Evolutionary conservation across 2,888 invertebrate species (phyloP).

Genomic region (Amphipoea oculea): DNA sequence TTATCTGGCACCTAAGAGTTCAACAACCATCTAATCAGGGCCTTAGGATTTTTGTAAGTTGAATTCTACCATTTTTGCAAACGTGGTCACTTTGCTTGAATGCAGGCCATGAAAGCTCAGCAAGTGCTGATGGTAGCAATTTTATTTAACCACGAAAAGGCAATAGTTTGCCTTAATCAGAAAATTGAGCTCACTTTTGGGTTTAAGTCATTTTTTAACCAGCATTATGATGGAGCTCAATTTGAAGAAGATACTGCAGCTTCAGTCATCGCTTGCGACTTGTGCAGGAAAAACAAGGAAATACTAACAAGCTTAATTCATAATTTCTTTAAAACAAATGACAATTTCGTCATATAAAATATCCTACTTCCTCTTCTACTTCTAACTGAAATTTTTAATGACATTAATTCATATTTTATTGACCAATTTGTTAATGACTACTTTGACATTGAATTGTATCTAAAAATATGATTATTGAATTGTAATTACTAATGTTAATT

Average conservation of each 20-base stretch:
- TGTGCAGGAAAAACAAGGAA: background rate
- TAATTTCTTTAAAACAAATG: background rate
- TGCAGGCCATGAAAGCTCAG: background rate
- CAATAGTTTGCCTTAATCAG: background rate
- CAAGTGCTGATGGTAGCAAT: background rate
- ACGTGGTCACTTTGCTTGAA: background rate
- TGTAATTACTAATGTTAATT: too few relatives aligned
- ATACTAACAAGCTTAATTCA: background rate
- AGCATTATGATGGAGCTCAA: background rate
- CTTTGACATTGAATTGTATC: too few relatives aligned
- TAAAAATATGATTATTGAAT: too few relatives aligned
- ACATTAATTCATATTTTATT: too few relatives aligned
- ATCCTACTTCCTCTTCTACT: too few relatives aligned
- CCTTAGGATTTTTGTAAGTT: background rate
- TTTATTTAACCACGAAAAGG: background rate
- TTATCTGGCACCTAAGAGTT: conserved; percentile 4
- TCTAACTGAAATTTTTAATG: too few relatives aligned
- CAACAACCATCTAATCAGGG: conserved; percentile 13
- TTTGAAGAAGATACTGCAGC: background rate
- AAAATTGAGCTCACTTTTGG: background rate
- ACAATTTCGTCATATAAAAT: background rate
- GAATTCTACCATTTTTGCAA: background rate
- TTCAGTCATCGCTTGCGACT: background rate
- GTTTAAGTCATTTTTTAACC: background rate
- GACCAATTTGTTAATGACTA: too few relatives aligned